Base-by-base conservation (phyloP, 2,888 invertebrate genomes). In the Harpalus rubripes region DNA sequence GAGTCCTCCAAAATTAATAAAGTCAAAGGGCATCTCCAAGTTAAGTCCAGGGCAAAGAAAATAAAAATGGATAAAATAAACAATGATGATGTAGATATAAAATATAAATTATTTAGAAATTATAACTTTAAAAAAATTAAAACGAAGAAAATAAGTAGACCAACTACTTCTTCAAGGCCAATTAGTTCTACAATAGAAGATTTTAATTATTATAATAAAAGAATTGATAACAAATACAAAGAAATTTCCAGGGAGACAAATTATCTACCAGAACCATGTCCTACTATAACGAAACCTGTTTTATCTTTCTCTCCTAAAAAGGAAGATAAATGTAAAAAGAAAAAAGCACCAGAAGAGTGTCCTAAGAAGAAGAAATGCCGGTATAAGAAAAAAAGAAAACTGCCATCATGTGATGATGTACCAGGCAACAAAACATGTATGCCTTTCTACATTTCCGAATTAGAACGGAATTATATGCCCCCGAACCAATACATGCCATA, bases 401-500 rank as follows among this genome's bases (percentile, higher is more conserved):
- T 74, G 7, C 72, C 72, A 8, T 15, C 0, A 8, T 74, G 72
- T 44, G 72, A 74, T 18, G 72, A 74, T 44, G 72, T 74, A 12
- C 16, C n/a, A 39, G 41, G 44, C 7, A 74, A 74, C 12, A 74
- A 74, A 7, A 74, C 16, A 44, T 74, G 72, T 12, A n/a, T 74
- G 72, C 68, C 68, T 41, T 15, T 72, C 7, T 18, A 15, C 16
- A 74, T 74, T 44, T 41, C 72, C 16, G 44, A 15, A 22, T 8
- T 74, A 18, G 72, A 74, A 16, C 7, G 12, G 1, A 74, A 74
- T 15, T 12, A 52, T 52, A 52, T 52, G 44, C 32, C 5, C 32
- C 32, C 15, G 12, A 32, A 41, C 7, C 16, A 68, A 6, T 32
- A 5, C 6, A 32, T 32, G 32, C 5, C 32, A 10, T 52, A 52